A percentile compares a stretch with the other conserved stretches of the same genome.
These are phyloP conservation scores for Semnopithecus entellus DNA, from an alignment of 2,113 vertebrate genomes.

Conservation along the genomic window DNA sequence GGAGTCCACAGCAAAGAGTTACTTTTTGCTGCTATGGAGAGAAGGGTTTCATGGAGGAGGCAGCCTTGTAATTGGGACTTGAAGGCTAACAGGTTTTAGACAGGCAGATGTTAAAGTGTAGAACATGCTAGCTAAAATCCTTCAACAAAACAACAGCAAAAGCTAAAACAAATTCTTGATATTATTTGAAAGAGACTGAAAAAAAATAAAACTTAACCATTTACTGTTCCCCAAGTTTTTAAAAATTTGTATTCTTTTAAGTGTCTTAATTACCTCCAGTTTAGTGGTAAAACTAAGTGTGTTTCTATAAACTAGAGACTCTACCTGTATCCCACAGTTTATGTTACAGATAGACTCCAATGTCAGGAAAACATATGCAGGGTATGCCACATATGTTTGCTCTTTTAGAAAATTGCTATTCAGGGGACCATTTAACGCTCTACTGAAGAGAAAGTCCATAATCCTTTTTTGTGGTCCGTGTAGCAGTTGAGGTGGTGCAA, in stretches of 20 bases:
- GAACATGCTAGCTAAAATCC: background rate
- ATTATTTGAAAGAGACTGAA: background rate
- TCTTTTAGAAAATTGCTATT: conserved; percentile 68
- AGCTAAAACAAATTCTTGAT: background rate
- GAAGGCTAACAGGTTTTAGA: background rate
- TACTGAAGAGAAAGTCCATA: conserved; percentile 67
- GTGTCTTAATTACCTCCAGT: conserved; percentile 14
- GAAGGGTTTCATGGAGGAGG: background rate
- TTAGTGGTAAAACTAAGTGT: background rate
- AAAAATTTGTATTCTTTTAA: background rate
- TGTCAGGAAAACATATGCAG: conserved; percentile 56
- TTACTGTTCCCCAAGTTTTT: background rate
- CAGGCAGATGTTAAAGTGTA: background rate
- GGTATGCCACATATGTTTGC: conserved; percentile 27
- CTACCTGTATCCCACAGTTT: background rate
- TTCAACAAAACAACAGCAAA: background rate
- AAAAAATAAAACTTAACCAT: background rate
- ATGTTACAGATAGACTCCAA: background rate
- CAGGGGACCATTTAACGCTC: conserved; percentile 69
- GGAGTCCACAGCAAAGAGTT: background rate
- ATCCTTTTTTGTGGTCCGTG: conserved; percentile 31
- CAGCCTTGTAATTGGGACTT: background rate
- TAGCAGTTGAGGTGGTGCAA: conserved; percentile 50
- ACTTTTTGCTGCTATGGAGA: background rate
- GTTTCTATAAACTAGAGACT: conserved; percentile 7